phyloP scores from a whole-genome alignment of 2,888 invertebrate species.

The Rapana venosa region DNA sequence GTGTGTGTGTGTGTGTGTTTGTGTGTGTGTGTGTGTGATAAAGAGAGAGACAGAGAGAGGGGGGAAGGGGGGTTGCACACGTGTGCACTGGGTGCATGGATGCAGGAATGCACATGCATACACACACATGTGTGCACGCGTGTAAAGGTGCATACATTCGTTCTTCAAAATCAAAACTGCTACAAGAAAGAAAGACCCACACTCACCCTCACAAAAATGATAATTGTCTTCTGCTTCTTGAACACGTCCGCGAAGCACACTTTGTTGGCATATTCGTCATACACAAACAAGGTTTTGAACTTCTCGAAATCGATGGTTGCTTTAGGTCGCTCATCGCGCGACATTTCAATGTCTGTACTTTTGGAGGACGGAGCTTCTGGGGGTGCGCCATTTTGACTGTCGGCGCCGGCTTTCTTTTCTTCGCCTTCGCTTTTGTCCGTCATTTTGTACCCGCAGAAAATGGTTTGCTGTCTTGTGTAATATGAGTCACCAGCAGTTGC shows the following conservation, averaged over 20 bases:
- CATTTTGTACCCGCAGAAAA: not conserved
- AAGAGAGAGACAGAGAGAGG: too few relatives aligned
- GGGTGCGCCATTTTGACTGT: not conserved
- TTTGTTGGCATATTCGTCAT: constrained; percentile 69
- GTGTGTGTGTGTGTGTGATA: too few relatives aligned
- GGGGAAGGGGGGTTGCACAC: too few relatives aligned
- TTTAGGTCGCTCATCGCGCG: constrained; percentile 65
- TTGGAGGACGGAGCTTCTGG: constrained; percentile 27
- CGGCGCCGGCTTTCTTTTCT: not conserved
- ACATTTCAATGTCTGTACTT: constrained; percentile 58
- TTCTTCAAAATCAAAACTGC: not conserved
- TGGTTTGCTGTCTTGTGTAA: not conserved
- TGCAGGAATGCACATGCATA: not conserved
- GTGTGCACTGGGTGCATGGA: too few relatives aligned
- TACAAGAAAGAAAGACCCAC: not conserved
- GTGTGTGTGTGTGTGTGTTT: too few relatives aligned
- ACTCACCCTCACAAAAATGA: constrained; percentile 63
- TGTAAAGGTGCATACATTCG: not conserved
- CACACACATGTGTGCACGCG: not conserved
- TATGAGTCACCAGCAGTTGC: not conserved
- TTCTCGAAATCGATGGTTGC: constrained; percentile 61
- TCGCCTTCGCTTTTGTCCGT: not conserved
- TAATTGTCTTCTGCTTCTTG: constrained; percentile 72
- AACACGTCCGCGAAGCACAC: constrained; percentile 71
- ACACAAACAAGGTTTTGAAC: constrained; percentile 60